Conservation (phyloP, 92 coral and sea anemone species). For the Scolanthus callimorphus region DNA sequence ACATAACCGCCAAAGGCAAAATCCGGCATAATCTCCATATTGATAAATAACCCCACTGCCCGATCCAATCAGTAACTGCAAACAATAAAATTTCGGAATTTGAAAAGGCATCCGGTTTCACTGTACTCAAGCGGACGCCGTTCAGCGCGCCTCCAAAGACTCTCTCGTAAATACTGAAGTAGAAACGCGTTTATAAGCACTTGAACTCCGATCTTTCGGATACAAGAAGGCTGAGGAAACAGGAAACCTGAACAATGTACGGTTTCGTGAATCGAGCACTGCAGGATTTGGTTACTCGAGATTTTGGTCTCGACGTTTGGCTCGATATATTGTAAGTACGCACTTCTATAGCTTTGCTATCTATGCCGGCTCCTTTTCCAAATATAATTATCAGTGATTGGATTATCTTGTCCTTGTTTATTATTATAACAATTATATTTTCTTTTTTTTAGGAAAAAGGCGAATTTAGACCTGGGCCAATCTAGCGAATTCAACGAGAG, state of each 20-base stretch:
- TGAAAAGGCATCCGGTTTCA: not conserved
- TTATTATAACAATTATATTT: too few species aligned
- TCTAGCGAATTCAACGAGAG: conserved; percentile 83
- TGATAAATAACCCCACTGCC: not conserved
- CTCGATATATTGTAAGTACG: conserved; percentile 79
- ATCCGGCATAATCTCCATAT: too few species aligned
- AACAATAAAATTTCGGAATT: not conserved
- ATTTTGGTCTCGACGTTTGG: conserved; percentile 86
- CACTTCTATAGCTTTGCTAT: too few species aligned
- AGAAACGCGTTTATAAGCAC: too few species aligned
- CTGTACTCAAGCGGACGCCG: not conserved
- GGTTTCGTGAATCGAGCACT: conserved; percentile 95
- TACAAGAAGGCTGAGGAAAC: not conserved
- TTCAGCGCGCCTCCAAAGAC: not conserved
- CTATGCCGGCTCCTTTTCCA: too few species aligned
- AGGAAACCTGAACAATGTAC: conserved; percentile 46
- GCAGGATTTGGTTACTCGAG: conserved; percentile 82
- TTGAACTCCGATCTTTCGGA: not conserved
- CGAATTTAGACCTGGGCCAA: conserved; percentile 81
- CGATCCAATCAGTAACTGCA: not conserved
- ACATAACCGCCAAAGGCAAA: too few species aligned
- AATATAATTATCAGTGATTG: too few species aligned
- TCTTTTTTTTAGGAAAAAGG: conserved; percentile 55
- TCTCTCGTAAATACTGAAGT: too few species aligned
- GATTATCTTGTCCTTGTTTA: too few species aligned